A percentile compares a stretch with the other conserved stretches of the same genome.
These are phyloP conservation scores for Lochmaea crataegi DNA, from an alignment of 2,888 invertebrate genomes.

Conservation along the genomic window DNA sequence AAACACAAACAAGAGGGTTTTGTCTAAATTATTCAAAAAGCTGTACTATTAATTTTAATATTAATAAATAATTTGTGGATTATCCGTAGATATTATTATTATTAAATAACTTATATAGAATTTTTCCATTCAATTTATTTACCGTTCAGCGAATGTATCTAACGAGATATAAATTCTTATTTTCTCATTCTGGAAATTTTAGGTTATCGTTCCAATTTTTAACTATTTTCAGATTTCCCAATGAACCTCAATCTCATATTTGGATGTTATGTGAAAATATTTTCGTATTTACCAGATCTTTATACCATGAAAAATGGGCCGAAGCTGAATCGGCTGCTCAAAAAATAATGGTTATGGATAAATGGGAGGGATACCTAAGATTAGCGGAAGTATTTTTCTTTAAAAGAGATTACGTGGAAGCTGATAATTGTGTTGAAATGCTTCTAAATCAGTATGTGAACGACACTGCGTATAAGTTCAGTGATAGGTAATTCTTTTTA, in stretches of 20 bases:
- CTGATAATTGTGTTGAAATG: conserved; percentile 65
- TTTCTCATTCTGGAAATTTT: not conserved
- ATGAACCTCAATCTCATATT: conserved; percentile 70
- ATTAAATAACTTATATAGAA: too few species aligned
- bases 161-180: too few species aligned
- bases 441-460: conserved; percentile 69
- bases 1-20: too few species aligned
- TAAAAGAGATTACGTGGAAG: conserved; percentile 66
- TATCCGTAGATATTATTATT: too few species aligned
- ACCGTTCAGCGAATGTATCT: too few species aligned
- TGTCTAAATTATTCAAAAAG: too few species aligned
- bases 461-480: conserved; percentile 68
- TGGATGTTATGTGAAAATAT: conserved; percentile 78
- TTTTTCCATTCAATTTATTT: too few species aligned
- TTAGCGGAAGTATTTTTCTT: conserved; percentile 70
- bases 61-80: too few species aligned
- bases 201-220: conserved; percentile 30
- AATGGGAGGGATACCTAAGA: conserved; percentile 74
- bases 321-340: conserved; percentile 77
- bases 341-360: conserved; percentile 75
- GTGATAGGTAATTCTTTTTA: conserved; percentile 54
- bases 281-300: conserved; percentile 60
- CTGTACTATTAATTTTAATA: too few species aligned
- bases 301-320: conserved; percentile 73
- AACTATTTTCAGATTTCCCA: conserved; percentile 66